Base-by-base conservation (phyloP, 2,113 vertebrate species). In the Narcine bancroftii region DNA sequence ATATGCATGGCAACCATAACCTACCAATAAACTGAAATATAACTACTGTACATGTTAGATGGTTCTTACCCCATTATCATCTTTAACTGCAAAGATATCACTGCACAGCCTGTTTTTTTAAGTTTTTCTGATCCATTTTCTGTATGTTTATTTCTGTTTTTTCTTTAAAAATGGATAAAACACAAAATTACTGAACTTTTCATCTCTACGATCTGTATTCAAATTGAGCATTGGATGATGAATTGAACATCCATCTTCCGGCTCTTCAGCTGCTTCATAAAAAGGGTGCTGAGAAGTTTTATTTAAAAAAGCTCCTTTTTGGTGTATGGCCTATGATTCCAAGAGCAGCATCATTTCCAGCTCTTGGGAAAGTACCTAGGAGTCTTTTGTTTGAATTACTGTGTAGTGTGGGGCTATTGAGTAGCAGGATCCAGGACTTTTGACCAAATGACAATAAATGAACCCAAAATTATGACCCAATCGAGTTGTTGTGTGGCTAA, bases 1-100 rank as follows among this genome's bases (percentile, higher is more conserved):
- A 95, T 93, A 93, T 92, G 95, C 94, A 94, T 91, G 89, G 63
- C 21, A 91, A 69, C 89, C 33, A 91, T 69, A 69, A 69, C 42
- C 33, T 47, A 33, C 63, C 11, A 29, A 39, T 71, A 91, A 91
- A 91, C 89, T 45, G 89, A 69, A 69, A 69, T 33, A 91, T 91
- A 91, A 91, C 63, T 29, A 71, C n/a, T n/a, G n/a, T n/a, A n/a
- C 33, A 91, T 91, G 42, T 91, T 91, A 60, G 89, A 42, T 71
- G 63, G 63, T 91, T 91, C 42, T 42, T 45, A 66, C 47, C 65
- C 63, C 89, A 91, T 91, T 65, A 91, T 24, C 89, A 69, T 71
- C 42, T 71, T 69, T 91, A 91, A 91, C 45, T 91, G 89, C 45
- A 91, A 91, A 69, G 79, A 91, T 91, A 91, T 91, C 89, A 71